Evolutionary conservation across 1,140 invertebrate genomes (phyloP).

Genomic region (Saccostrea glomerata): DNA sequence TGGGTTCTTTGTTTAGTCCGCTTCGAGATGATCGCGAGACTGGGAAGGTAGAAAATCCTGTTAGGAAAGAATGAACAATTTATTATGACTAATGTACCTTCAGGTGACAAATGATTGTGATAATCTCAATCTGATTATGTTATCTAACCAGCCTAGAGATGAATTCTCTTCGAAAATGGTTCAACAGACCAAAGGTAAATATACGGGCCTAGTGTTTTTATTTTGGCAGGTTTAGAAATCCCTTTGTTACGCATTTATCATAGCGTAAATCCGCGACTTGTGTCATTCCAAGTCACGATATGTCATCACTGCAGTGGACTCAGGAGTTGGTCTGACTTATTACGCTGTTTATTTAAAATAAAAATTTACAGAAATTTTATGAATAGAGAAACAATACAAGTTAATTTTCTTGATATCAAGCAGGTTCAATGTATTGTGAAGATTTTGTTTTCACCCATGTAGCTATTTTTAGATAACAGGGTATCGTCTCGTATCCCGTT

Average conservation of each 20-base stretch:
- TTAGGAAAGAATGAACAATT: constrained; percentile 28
- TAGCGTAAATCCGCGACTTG: not conserved
- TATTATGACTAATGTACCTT: constrained; percentile 43
- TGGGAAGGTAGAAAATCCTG: constrained; percentile 29
- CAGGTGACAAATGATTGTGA: constrained; percentile 44
- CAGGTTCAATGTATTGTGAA: too few relatives aligned
- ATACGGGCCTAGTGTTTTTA: not conserved
- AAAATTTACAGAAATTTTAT: too few relatives aligned
- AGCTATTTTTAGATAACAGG: too few relatives aligned
- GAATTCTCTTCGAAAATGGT: constrained; percentile 94
- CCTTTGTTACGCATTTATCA: constrained; percentile 18
- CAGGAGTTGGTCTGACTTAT: not conserved
- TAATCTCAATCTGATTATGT: constrained; percentile 37
- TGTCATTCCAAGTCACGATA: constrained; percentile 4
- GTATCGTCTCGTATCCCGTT: too few relatives aligned
- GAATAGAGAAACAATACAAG: too few relatives aligned
- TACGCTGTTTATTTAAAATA: too few relatives aligned
- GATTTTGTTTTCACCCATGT: too few relatives aligned
- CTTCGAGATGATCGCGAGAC: not conserved
- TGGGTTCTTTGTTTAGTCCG: not conserved
- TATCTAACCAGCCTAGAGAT: constrained; percentile 78
- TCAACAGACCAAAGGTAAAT: constrained; percentile 93
- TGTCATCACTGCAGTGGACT: not conserved
- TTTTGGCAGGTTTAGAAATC: constrained; percentile 6
- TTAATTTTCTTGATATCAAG: too few relatives aligned